These are phyloP conservation scores for Amphipoea oculea DNA, from an alignment of 2,888 invertebrate genomes.

Conservation along the genomic window DNA sequence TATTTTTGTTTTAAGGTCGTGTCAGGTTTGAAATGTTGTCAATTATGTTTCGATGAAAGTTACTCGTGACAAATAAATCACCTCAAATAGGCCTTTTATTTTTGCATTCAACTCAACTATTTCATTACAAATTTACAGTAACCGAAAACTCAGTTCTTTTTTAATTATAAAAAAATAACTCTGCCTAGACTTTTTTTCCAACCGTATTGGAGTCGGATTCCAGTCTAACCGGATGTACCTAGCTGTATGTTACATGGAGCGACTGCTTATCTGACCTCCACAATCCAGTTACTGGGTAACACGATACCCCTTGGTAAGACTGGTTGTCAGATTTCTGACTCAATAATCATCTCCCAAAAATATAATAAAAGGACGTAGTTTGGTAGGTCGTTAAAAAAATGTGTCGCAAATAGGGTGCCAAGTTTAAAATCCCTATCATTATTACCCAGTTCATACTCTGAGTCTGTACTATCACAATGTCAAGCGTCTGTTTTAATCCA, in stretches of 20 bases:
- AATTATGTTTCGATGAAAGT: background rate
- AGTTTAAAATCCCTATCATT: background rate
- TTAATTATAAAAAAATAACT: background rate
- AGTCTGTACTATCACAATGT: constrained; percentile 16
- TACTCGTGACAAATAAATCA: background rate
- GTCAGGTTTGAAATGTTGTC: no score
- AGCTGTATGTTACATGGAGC: background rate
- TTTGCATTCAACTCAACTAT: background rate
- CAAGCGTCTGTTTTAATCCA: constrained; percentile 33
- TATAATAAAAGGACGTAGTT: background rate
- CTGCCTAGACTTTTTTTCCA: background rate
- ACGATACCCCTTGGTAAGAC: background rate
- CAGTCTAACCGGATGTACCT: background rate
- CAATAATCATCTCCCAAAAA: background rate
- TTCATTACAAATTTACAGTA: background rate
- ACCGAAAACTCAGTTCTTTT: background rate
- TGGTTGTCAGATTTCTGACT: background rate
- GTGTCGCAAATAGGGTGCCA: background rate
- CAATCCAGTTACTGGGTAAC: background rate
- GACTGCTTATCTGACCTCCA: background rate
- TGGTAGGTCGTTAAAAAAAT: background rate
- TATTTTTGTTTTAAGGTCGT: no score
- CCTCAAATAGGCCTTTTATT: background rate
- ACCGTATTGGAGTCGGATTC: background rate
- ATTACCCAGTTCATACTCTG: background rate